Evolutionary conservation across 2,888 invertebrate species (phyloP), one percentile per base, ranked within the genome.

Genomic region (Xestia c-nigrum): DNA sequence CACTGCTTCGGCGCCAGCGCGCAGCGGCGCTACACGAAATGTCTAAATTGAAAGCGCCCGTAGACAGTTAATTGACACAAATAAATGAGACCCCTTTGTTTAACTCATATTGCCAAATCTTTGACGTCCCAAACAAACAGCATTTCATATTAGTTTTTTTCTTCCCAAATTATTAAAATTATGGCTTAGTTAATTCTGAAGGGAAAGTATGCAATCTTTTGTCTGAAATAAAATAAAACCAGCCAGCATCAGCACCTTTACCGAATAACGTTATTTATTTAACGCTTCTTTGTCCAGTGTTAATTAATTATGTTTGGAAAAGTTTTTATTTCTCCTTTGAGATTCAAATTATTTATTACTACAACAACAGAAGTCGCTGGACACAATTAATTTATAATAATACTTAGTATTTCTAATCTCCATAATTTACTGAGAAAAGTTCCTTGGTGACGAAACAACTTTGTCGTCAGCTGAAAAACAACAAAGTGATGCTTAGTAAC

Each of bases 271-370:
- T 76, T 83, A 75, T 83, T 72, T 71, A 74, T 67, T 55, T 70
- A 43, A 46, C 61, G 57, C 9, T 57, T 83, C 67, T 80, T 86
- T 78, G 74, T 69, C 31, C 24, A 21, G 64, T 74, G 74, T 67
- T 84, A 84, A 86, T 67, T 84, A 78, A 84, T 86, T 84, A 74
- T 68, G 61, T 86, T 81, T 43, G 63, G 72, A 85, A 59, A 86
- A 85, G 69, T 84, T 85, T 77, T 77, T 76, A 70, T 69, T 31
- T 66, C 50, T 78, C 82, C 57, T 86, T 85, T 84, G 81, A 74
- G 50, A 85, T 84, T 78, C 71, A 84, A 81, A 86, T 84, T 46
- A 74, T 84, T 72, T 85, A 63, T 74, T 14, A 31, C 5, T 31
- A n/a, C n/a, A 21, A 7, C 40, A 43, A 12, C 68, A 74, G 21